These are phyloP conservation scores for Heloderma charlesbogerti DNA, from an alignment of 2,113 vertebrate genomes.

Conservation along the genomic window DNA sequence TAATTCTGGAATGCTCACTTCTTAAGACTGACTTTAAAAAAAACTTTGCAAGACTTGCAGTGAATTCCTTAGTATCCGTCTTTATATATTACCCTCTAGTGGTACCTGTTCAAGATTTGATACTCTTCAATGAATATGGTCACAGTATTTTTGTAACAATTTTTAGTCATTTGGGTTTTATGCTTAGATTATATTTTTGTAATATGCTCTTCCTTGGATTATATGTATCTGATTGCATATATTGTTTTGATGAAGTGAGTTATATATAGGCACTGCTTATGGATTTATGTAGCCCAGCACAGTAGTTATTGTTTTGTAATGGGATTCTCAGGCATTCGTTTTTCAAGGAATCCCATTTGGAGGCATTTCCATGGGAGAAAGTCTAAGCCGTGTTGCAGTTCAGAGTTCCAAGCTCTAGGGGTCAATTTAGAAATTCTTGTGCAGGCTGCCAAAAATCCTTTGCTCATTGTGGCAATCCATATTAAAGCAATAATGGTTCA, in stretches of 20 bases:
- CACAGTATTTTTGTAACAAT: not conserved
- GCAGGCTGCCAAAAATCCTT: not conserved
- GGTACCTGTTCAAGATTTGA: not conserved
- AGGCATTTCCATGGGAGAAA: not conserved
- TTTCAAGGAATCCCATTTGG: not conserved
- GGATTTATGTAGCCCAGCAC: not conserved
- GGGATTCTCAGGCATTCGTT: not conserved
- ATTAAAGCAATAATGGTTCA: not conserved
- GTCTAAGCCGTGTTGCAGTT: not conserved
- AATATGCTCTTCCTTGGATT: rapidly evolving
- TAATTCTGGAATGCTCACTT: not conserved
- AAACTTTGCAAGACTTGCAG: not conserved
- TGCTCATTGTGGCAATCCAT: not conserved
- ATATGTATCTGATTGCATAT: not conserved
- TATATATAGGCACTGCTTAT: not conserved
- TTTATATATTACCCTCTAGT: not conserved
- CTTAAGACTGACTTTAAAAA: not conserved
- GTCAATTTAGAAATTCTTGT: not conserved
- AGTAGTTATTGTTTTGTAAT: not conserved
- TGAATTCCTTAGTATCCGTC: no score
- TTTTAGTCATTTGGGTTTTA: not conserved
- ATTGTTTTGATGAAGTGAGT: not conserved
- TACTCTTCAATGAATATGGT: not conserved
- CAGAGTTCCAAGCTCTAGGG: not conserved
- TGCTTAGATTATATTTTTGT: not conserved